Evolutionary conservation across 2,888 invertebrate genomes (phyloP).

Genomic region (Microdon myrmicae): DNA sequence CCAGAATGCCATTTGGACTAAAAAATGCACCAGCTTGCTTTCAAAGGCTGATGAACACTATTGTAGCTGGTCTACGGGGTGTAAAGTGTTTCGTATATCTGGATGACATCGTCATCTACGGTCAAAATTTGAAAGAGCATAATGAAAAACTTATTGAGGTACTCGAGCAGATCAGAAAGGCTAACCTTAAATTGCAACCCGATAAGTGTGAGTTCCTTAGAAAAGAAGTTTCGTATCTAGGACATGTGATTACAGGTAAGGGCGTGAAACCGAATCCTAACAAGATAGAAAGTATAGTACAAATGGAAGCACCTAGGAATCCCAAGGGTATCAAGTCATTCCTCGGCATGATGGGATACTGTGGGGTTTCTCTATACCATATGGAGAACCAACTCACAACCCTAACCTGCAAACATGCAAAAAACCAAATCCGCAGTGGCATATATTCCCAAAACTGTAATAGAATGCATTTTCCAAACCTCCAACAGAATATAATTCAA

Average conservation of each 20-base stretch:
- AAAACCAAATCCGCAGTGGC: too few relatives aligned
- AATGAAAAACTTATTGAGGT: not conserved
- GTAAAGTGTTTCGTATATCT: not conserved
- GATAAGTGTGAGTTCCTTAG: conserved; percentile 5
- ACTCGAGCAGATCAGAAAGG: conserved; percentile 2
- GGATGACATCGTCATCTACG: not conserved
- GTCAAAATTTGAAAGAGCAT: conserved; percentile 3
- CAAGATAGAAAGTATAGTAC: not conserved
- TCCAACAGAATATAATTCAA: too few relatives aligned
- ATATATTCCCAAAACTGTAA: too few relatives aligned
- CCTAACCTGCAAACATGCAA: too few relatives aligned
- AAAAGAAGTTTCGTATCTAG: conserved; percentile 2
- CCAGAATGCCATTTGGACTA: conserved; percentile 48
- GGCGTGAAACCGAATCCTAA: not conserved
- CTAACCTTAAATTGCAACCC: conserved; percentile 7
- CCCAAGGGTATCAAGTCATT: conserved; percentile 1
- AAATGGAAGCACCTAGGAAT: not conserved
- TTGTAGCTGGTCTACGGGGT: not conserved
- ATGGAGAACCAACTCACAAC: too few relatives aligned
- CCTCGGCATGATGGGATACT: too few relatives aligned
- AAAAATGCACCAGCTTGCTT: conserved; percentile 53
- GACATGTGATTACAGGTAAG: not conserved
- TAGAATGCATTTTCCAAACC: too few relatives aligned
- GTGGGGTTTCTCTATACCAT: too few relatives aligned
- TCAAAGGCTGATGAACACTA: conserved; percentile 32